Conservation (phyloP, 2,888 invertebrate species). For the Andrena bicolor region DNA sequence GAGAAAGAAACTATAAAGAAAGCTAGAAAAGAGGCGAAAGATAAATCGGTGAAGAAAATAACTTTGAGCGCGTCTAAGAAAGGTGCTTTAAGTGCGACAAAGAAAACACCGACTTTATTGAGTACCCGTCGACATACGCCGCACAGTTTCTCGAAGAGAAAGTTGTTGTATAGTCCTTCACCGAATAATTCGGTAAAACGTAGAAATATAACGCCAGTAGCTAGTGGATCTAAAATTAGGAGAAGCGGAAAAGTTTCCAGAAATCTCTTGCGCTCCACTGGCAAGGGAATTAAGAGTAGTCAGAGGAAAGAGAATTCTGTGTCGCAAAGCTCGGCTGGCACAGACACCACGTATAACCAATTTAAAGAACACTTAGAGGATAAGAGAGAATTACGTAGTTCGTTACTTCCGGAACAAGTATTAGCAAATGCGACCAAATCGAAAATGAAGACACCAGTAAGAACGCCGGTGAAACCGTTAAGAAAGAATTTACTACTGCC, state of each 20-base stretch:
- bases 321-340: conserved; percentile 13
- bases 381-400: conserved; percentile 86
- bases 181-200: conserved; percentile 75
- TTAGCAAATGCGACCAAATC: conserved; percentile 65
- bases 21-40: conserved; percentile 72
- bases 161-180: conserved; percentile 75
- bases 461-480: conserved; percentile 78
- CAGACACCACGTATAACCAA: conserved; percentile 77
- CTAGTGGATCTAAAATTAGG: conserved; percentile 68
- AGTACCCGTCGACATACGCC: conserved; percentile 49
- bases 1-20: conserved; percentile 84
- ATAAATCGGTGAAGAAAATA: conserved; percentile 74
- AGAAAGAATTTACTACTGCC: conserved; percentile 71
- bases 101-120: conserved; percentile 49
- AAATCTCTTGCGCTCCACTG: neutral
- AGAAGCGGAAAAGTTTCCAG: conserved; percentile 64
- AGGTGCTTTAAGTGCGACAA: conserved; percentile 76
- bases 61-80: conserved; percentile 78
- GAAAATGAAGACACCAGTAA: conserved; percentile 52
- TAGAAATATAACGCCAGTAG: conserved; percentile 67
- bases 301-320: conserved; percentile 24
- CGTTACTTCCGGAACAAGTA: conserved; percentile 84
- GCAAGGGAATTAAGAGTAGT: conserved; percentile 14
- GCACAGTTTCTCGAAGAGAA: conserved; percentile 74
- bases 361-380: conserved; percentile 86